These are phyloP conservation scores for Ennomos fuscantarius DNA, from an alignment of 2,888 invertebrate species.

Conservation along the genomic window DNA sequence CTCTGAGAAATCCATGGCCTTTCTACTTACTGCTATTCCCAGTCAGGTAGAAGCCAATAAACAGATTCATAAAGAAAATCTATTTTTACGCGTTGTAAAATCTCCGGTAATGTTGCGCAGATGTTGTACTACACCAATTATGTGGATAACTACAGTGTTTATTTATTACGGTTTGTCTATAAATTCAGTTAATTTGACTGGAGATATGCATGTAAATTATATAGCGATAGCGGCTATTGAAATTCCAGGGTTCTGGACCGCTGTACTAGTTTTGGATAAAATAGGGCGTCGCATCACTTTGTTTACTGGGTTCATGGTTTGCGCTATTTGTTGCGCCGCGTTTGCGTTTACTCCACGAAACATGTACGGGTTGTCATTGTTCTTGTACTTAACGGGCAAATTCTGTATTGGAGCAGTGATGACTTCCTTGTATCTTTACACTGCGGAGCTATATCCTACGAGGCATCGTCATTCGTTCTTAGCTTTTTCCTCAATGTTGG, in stretches of 20 bases:
- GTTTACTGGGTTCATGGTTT: conserved; percentile 68
- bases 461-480: conserved; percentile 88
- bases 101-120: conserved; percentile 84
- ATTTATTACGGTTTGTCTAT: conserved; percentile 92
- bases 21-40: conserved; percentile 62
- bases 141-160: conserved; percentile 92
- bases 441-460: conserved; percentile 90
- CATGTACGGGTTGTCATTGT: conserved; percentile 59
- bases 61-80: conserved; percentile 44
- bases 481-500: conserved; percentile 89
- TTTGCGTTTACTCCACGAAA: conserved; percentile 79
- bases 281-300: conserved; percentile 81
- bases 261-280: conserved; percentile 86
- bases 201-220: conserved; percentile 91
- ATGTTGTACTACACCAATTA: conserved; percentile 88
- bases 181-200: conserved; percentile 90
- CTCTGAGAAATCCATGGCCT: conserved; percentile 73
- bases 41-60: conserved; percentile 48
- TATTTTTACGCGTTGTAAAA: conserved; percentile 75
- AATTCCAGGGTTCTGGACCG: conserved; percentile 89
- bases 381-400: conserved; percentile 86
- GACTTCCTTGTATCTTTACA: conserved; percentile 87
- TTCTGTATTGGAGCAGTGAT: conserved; percentile 87
- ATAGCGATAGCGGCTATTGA: conserved; percentile 87
- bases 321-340: conserved; percentile 80